Percentiles rank a stretch among this genome's conserved stretches.
These are phyloP conservation scores for Argentina silus DNA, from an alignment of 2,797 vertebrate species.

Conservation along the genomic window DNA sequence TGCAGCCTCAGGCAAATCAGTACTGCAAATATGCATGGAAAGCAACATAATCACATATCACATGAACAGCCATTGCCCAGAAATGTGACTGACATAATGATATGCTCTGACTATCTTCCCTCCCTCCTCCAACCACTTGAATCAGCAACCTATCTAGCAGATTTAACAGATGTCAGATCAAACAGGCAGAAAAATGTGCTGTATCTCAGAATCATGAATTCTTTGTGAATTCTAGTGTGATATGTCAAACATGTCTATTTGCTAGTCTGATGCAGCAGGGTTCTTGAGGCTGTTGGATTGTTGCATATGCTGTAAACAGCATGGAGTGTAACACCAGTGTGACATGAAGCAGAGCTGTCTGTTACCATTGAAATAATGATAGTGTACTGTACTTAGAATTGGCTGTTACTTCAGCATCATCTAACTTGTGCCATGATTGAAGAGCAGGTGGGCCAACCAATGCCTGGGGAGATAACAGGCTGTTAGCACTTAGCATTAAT, in stretches of 20 bases:
- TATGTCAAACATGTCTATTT: background rate
- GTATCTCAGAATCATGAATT: background rate
- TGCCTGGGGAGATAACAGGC: constrained; percentile 26
- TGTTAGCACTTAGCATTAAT: constrained; percentile 9
- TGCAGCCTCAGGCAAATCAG: constrained; percentile 14
- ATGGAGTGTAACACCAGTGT: background rate
- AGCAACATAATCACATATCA: constrained; percentile 33
- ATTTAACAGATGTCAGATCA: background rate
- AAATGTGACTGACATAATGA: constrained; percentile 45
- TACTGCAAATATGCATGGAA: background rate
- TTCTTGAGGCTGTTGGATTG: background rate
- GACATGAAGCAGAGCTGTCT: background rate
- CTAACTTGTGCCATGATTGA: constrained; percentile 12
- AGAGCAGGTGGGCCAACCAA: constrained; percentile 54
- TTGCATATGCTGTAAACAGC: background rate
- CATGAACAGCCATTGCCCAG: constrained; percentile 24
- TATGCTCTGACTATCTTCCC: constrained; percentile 23
- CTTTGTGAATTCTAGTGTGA: background rate
- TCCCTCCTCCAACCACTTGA: background rate
- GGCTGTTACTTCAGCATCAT: background rate
- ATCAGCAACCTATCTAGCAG: too few species aligned
- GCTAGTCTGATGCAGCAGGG: background rate
- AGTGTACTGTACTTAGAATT: too few species aligned
- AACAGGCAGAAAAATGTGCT: background rate
- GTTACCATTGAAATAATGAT: too few species aligned